Base-by-base conservation (phyloP, 2,888 invertebrate species). In the Drosophila quasianomalipes region DNA sequence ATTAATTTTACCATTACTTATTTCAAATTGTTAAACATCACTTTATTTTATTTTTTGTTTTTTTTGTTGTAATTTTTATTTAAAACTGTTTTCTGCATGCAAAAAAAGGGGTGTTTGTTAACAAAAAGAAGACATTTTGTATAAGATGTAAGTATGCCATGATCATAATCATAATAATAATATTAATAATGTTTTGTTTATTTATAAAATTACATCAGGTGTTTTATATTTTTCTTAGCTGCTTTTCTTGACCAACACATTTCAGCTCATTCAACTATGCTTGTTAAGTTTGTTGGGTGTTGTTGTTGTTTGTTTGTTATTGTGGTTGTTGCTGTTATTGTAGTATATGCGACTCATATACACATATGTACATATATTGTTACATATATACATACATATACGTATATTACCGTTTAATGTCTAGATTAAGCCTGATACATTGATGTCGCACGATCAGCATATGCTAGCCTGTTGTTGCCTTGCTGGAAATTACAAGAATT, bases 181-280 rank as follows among this genome's bases (percentile, higher is more conserved):
- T 57, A 72, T 71, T 81, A 64, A 68, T 81, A 64, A 68, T 67
- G 65, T 69, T 63, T 60, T 78, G 76, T 79, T 87, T 76, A 72
- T 76, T 87, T 87, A 89, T 85, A 80, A 79, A 87, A 89, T 87
- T 89, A 86, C 87, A 85, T 86, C 87, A 86, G 85, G 91, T 91
- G 85, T 89, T 78, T 88, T 6, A 19, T 26, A 19, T 28, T 37
- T 26, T 85, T 77, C 67, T 81, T 81, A 75, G 70, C 82, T 77
- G 85, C 77, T 70, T 70, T 79, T 57, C 57, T 57, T 72, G 61
- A 75, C 76, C 75, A 82, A 86, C 72, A 69, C 70, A 69, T 69
- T 61, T 69, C 59, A 31, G 44, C 67, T 71, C 33, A 71, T 54
- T 78, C 30, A 53, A 73, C 54, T 57, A 55, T 70, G 64, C n/a